Evolutionary conservation across 2,113 vertebrate genomes (phyloP).

Genomic region (Castor canadensis): DNA sequence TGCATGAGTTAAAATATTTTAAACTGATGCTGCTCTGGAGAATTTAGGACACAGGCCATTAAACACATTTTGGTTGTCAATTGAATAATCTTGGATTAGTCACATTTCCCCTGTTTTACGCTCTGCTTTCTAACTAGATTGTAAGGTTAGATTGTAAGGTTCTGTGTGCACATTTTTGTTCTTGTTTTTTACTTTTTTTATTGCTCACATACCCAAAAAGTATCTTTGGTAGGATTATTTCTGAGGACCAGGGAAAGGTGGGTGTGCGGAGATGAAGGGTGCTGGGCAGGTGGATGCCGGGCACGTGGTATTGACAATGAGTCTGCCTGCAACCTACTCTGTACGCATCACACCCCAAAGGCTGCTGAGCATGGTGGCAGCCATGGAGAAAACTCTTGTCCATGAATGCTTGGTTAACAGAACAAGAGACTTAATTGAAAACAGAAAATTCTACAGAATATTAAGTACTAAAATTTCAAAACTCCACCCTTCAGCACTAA

Average conservation of each 20-base stretch:
- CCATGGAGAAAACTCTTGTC: neutral
- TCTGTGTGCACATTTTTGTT: neutral
- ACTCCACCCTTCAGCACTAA: neutral
- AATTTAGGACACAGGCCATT: neutral
- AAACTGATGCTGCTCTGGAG: neutral
- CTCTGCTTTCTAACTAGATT: neutral
- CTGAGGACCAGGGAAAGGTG: neutral
- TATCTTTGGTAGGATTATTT: neutral
- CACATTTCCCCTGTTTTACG: neutral
- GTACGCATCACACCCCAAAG: neutral
- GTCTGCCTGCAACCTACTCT: neutral
- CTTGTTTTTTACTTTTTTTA: neutral
- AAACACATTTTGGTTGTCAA: neutral
- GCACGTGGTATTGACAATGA: fast-evolving
- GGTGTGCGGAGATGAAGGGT: neutral
- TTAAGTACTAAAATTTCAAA: neutral
- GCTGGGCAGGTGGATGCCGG: too few species aligned
- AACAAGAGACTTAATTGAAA: neutral
- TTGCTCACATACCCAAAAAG: neutral
- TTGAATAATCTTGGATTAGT: neutral
- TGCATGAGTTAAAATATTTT: neutral
- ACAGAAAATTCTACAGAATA: neutral
- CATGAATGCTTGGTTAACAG: neutral
- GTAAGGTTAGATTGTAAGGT: neutral
- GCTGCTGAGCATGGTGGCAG: neutral